These are phyloP conservation scores for Pseudopleuronectes americanus DNA, from an alignment of 2,797 vertebrate genomes.

Conservation along the genomic window DNA sequence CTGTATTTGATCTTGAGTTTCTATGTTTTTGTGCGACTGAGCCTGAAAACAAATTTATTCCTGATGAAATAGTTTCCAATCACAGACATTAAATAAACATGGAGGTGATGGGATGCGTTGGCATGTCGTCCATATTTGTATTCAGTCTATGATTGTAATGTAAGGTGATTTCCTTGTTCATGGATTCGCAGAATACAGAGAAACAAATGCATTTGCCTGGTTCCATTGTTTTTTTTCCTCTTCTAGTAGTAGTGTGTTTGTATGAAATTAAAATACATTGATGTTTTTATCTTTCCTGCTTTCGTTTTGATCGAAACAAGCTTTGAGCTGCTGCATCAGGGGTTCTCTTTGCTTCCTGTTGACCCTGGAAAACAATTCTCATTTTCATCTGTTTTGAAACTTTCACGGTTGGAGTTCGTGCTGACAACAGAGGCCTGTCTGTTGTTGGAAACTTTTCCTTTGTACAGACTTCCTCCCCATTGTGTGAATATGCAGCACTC, in stretches of 20 bases:
- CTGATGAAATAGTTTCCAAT: background rate
- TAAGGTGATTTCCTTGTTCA: background rate
- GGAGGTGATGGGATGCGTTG: too few species aligned
- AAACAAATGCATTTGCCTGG: too few species aligned
- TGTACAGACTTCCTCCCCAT: constrained; percentile 42
- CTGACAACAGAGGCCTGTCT: constrained; percentile 18
- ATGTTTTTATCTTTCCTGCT: too few species aligned
- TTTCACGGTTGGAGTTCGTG: background rate
- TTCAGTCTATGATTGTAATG: background rate
- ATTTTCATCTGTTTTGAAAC: constrained; percentile 1
- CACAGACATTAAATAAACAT: too few species aligned
- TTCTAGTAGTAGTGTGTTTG: too few species aligned
- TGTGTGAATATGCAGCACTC: constrained; percentile 22
- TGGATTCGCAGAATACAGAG: too few species aligned
- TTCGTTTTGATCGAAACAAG: too few species aligned
- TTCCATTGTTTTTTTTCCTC: background rate
- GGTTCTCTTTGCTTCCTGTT: too few species aligned
- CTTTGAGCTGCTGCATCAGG: background rate
- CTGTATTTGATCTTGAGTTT: background rate
- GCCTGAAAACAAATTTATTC: background rate
- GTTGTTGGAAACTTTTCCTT: constrained; percentile 32
- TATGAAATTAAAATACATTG: too few species aligned
- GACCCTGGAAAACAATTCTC: background rate
- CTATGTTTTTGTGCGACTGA: background rate
- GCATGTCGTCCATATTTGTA: too few species aligned